Evolutionary conservation across 2,113 vertebrate species (phyloP), one percentile per base, ranked within the genome.

Genomic region (Pelodiscus sinensis): DNA sequence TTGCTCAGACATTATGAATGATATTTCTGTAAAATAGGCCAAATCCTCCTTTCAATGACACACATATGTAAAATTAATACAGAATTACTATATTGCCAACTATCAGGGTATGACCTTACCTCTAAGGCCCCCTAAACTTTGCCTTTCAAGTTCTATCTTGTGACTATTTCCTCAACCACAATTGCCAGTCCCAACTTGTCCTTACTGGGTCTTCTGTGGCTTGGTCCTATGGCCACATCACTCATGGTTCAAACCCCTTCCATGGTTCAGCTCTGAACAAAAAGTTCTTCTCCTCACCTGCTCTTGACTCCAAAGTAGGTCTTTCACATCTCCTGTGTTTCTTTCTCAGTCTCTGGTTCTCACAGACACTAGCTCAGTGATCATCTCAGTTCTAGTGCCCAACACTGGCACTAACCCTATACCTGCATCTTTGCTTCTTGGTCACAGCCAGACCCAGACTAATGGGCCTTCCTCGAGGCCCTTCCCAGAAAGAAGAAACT

Each of bases 21-120:
- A 89, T 4, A 21, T 8, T 57, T n/a, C 9, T 4, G 79, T 50
- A 68, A 92, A 88, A 88, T 9, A 0, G 15, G 0, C 2, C 84
- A 11, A 0, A 31, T n/a, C 65, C 81, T 94, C 55, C 27, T 86
- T 4, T 82, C 25, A 54, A 88, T 87, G 79, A 68, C 6, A 52
- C 3, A 6, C 44, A 44, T 44, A 44, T 57, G 82, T 56, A n/a
- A 44, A 90, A 1, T 2, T 58, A 84, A 25, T 18, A n/a, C 1
- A 0, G 1, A 60, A n/a, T 25, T 31, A 3, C 0, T 27, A 44
- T n/a, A 77, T 16, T 16, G 1, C 2, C 7, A 65, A 65, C 62
- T 65, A 15, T n/a, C 62, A 18, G 62, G 62, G 62, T 65, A 29
- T 2, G 15, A 16, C 14, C 62, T 65, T 65, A 65, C 15, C 62